Evolutionary conservation across 1,140 invertebrate genomes (phyloP), one percentile per base, ranked within the genome.

Genomic region (Andricus grossulariae): DNA sequence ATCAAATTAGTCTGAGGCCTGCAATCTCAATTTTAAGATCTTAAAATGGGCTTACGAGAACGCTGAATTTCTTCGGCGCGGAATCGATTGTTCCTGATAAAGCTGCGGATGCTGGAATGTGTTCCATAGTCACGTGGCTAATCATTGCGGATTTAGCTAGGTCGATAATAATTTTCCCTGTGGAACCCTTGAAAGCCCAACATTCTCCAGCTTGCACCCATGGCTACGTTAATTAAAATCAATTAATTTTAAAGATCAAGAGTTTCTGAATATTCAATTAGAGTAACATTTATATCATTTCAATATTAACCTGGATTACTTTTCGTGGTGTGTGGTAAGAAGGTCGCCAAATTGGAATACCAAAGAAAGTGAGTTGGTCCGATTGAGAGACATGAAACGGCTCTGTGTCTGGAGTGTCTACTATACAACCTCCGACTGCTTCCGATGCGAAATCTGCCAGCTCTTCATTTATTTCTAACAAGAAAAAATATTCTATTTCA

Each of bases 131-230:
- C 97, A 98, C 1, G 94, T 95, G 5, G 94, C 95, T 66, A 96
- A 90, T 74, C 15, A 82, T 73, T 45, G 72, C 72, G 1, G 71
- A 6, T 39, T 84, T 39, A n/a, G 86, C 87, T n/a, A 90, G 76
- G 77, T 87, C 72, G 49, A 90, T 88, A 80, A 85, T 84, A 75
- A 90, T 77, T 82, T 88, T 88, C 13, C 97, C 98, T 7, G 95
- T 93, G 81, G 95, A 94, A 18, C 97, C 97, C 88, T 95, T 95
- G 91, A 99, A 99, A 50, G 98, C 96, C 98, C 98, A 99, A 92
- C 98, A 99, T 89, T 99, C 95, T 49, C 98, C 98, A 13, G 98
- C 77, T 84, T 89, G 79, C 21, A 72, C 85, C 86, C 88, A 88
- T 50, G 88, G 83, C 84, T 87, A 52, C 39, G 50, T 18, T 25